phyloP scores from a whole-genome alignment of 2,113 vertebrate genomes.

The Xiphias gladius region DNA sequence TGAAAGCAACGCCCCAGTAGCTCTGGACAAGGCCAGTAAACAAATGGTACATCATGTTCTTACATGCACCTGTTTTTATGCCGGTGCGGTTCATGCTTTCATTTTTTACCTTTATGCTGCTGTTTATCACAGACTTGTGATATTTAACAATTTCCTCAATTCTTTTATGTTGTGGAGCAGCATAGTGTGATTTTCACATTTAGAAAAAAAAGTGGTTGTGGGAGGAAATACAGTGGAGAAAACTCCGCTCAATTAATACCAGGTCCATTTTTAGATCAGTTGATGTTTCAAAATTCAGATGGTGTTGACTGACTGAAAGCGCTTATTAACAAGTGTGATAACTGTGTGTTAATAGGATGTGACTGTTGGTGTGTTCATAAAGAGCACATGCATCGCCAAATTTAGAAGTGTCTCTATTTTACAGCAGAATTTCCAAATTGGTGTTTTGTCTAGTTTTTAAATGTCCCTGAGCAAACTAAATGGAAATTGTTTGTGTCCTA shows the following conservation, averaged over 20 bases:
- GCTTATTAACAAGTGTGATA: constrained; percentile 22
- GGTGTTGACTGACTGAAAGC: neutral
- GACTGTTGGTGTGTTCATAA: neutral
- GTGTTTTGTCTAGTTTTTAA: neutral
- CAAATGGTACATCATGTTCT: neutral
- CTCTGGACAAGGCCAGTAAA: neutral
- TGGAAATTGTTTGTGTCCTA: neutral
- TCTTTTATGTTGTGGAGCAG: neutral
- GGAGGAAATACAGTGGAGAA: neutral
- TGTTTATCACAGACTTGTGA: neutral
- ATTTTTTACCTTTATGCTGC: neutral
- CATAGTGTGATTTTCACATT: neutral
- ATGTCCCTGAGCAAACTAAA: neutral
- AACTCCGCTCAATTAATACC: neutral
- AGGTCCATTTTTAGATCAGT: constrained; percentile 9
- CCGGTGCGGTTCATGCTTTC: neutral
- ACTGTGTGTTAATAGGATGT: constrained; percentile 12
- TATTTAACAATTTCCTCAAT: neutral
- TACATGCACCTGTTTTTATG: too few relatives aligned
- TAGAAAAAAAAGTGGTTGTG: neutral
- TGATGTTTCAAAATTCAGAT: constrained; percentile 25
- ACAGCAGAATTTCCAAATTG: neutral
- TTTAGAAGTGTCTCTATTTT: neutral
- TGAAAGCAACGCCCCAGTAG: too few relatives aligned
- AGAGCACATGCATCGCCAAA: neutral